Conservation (phyloP, 2,888 invertebrate species). For the Megastigmus dorsalis region DNA sequence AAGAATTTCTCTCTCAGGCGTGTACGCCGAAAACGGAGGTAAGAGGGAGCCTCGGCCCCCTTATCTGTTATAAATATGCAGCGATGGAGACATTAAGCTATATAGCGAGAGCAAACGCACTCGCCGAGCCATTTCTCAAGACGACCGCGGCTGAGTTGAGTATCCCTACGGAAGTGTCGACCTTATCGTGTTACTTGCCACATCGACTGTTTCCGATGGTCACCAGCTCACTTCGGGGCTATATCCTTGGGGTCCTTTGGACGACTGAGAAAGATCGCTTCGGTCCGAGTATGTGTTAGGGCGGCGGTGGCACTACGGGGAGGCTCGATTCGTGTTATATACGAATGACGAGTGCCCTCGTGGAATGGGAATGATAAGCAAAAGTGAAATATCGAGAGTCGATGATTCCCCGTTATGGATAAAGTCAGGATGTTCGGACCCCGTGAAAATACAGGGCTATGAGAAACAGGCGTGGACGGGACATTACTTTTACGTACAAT, state of each 20-base stretch:
- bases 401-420: too few relatives aligned
- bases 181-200: constrained; percentile 4
- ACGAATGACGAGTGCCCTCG: background rate
- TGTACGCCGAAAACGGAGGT: too few relatives aligned
- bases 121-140: constrained; percentile 17
- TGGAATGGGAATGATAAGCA: background rate
- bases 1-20: too few relatives aligned
- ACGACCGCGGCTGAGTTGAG: background rate
- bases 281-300: too few relatives aligned
- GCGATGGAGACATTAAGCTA: too few relatives aligned
- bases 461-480: too few relatives aligned
- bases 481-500: too few relatives aligned
- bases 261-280: background rate
- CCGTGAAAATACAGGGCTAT: too few relatives aligned
- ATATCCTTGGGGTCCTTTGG: background rate
- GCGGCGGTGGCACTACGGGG: background rate
- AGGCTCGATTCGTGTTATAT: background rate
- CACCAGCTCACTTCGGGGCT: background rate
- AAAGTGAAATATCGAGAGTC: background rate
- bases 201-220: background rate
- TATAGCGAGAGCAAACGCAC: too few relatives aligned
- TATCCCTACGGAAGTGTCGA: background rate
- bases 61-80: too few relatives aligned
- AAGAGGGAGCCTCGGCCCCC: too few relatives aligned
- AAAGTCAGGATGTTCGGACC: too few relatives aligned